These are phyloP conservation scores for Eulimnadia texana DNA, from an alignment of 1,140 invertebrate genomes.

Conservation along the genomic window DNA sequence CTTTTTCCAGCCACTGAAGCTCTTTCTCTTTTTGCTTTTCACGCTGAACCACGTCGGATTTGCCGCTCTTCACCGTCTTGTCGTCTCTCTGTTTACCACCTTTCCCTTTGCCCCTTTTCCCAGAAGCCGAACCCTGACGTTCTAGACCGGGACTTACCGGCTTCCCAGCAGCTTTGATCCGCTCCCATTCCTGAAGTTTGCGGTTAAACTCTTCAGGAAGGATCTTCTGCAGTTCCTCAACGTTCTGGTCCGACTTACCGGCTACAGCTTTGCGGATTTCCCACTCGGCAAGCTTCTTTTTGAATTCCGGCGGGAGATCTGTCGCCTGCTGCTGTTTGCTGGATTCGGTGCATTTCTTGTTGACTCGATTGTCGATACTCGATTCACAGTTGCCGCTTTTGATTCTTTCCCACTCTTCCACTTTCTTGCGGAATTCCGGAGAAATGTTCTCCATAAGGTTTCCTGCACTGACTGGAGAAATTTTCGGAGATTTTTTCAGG, in stretches of 20 bases:
- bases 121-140: constrained; percentile 21
- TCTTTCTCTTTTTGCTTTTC: constrained; percentile 33
- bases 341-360: background rate
- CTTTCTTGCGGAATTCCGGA: constrained; percentile 51
- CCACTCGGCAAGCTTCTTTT: constrained; percentile 71
- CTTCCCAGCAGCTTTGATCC: constrained; percentile 19
- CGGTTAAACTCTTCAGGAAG: constrained; percentile 34
- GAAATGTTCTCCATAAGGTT: background rate
- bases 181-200: constrained; percentile 37
- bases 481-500: background rate
- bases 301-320: constrained; percentile 34
- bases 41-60: constrained; percentile 10
- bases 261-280: constrained; percentile 35
- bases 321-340: constrained; percentile 2
- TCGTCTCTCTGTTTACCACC: constrained; percentile 15
- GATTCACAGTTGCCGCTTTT: constrained; percentile 24
- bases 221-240: constrained; percentile 31
- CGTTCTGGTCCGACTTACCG: constrained; percentile 22
- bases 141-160: constrained; percentile 21
- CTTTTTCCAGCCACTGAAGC: constrained; percentile 41
- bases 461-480: background rate
- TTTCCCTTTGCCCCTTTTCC: constrained; percentile 15
- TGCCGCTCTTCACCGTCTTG: constrained; percentile 17
- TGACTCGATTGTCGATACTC: background rate
- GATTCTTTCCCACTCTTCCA: constrained; percentile 51